phyloP scores from a whole-genome alignment of 2,113 vertebrate species.

The Hemicordylus capensis region DNA sequence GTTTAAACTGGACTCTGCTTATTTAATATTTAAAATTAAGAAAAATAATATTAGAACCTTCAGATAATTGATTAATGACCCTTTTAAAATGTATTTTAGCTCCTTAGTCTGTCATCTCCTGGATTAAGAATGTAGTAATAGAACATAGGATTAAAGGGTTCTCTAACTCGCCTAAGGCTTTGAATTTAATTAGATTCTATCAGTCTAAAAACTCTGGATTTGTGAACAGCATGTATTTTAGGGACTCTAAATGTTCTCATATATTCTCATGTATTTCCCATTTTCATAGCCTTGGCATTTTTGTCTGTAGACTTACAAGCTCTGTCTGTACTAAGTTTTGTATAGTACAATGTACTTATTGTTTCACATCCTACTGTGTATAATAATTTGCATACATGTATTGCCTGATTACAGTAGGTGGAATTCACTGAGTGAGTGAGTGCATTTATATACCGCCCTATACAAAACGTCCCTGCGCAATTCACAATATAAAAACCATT shows the following conservation, averaged over 20 bases:
- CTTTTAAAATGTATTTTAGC: background rate
- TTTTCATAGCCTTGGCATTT: background rate
- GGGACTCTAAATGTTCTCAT: background rate
- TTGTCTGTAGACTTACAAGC: background rate
- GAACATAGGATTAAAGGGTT: background rate
- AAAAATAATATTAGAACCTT: background rate
- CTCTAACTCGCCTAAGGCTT: background rate
- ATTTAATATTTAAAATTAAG: background rate
- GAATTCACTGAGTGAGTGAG: too few species aligned
- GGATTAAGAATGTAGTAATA: background rate
- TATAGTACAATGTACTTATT: constrained; percentile 46
- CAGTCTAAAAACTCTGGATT: constrained; percentile 5
- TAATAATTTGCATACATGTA: constrained; percentile 55
- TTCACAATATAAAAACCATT: too few species aligned
- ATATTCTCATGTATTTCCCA: constrained; percentile 1
- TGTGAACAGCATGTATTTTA: background rate
- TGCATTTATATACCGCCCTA: too few species aligned
- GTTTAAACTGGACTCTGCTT: background rate
- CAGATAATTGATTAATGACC: background rate
- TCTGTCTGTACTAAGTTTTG: background rate
- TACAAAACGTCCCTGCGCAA: too few species aligned
- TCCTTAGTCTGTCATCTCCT: background rate
- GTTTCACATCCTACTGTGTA: constrained; percentile 32
- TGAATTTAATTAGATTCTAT: background rate
- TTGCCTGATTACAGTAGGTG: constrained; percentile 36